Base-by-base conservation (phyloP, 2,888 invertebrate species). In the Crocallis elinguaria region DNA sequence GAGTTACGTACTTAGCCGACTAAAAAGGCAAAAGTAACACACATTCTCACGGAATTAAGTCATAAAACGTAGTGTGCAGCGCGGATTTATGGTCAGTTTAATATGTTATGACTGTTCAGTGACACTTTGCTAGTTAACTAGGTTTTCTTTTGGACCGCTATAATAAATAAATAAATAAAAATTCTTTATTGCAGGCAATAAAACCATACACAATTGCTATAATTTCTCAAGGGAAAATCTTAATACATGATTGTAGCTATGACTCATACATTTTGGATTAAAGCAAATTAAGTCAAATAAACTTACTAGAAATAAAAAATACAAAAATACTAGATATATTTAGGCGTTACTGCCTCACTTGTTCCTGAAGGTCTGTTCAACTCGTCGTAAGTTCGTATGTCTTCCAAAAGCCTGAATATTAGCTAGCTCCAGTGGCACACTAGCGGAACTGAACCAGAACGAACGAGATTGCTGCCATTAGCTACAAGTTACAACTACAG, bases 391-490 rank as follows among this genome's bases (percentile, higher is more conserved):
- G 1, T 1, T 23, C 7, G 7, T 23, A 6, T 8, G 4, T 25
- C 7, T 25, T n/a, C 9, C 23, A 9, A 25, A 25, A 25, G 25
- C 25, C n/a, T 9, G 1, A 9, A 3, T n/a, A 1, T 25, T 25
- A 7, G 25, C 25, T 4, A 5, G 7, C n/a, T 39, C n/a, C 39
- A 12, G 29, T 42, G 41, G 29, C 32, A 21, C 30, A 37, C 19
- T 32, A 32, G 19, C 29, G 25, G 33, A 43, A 38, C 48, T 49
- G 53, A 54, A 49, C 53, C 48, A 49, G 48, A 49, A 12, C 53
- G 53, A 42, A 38, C 48, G 21, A 54, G 53, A 54, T 54, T 38
- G 38, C 48, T 19, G 48, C 29, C 32, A 42, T 53, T 54, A 54
- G 11, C 32, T 48, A 37, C 48, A 32, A 38, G n/a, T 42, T 53